Evolutionary conservation across 2,113 vertebrate genomes (phyloP).

Genomic region (Fregata magnificens): DNA sequence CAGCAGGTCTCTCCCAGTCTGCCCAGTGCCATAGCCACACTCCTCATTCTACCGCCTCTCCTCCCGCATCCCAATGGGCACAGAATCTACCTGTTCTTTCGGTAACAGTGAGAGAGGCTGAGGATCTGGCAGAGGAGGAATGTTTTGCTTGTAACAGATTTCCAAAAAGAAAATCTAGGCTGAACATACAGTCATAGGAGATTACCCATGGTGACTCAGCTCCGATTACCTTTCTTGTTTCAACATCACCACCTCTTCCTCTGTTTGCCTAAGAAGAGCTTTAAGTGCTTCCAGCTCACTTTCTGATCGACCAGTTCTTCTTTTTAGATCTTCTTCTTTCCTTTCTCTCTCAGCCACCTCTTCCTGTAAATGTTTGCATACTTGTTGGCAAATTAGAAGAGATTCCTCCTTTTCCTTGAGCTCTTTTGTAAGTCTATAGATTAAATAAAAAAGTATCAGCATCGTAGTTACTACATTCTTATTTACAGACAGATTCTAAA

Average conservation of each 20-base stretch:
- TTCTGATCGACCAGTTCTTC: slow-evolving; percentile 67
- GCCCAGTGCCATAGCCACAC: not conserved
- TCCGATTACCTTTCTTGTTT: slow-evolving; percentile 80
- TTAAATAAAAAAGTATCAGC: not conserved
- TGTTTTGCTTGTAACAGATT: not conserved
- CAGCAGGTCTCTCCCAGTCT: not conserved
- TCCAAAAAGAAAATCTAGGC: not conserved
- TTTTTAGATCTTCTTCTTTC: slow-evolving; percentile 77
- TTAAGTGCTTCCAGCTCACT: slow-evolving; percentile 77
- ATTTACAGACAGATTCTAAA: not conserved
- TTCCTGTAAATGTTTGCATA: slow-evolving; percentile 75
- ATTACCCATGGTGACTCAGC: not conserved
- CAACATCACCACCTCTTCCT: slow-evolving; percentile 74
- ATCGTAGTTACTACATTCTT: not conserved
- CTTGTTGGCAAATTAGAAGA: slow-evolving; percentile 71
- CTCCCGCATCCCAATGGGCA: not conserved
- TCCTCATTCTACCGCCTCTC: not conserved
- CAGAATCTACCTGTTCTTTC: not conserved
- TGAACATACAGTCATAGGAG: not conserved
- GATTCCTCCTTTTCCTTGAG: slow-evolving; percentile 83
- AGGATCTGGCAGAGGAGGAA: not conserved
- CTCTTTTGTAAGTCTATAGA: slow-evolving; percentile 78
- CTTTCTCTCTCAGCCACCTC: slow-evolving; percentile 78
- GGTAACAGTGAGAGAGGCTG: not conserved
- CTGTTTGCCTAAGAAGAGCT: slow-evolving; percentile 67